These are phyloP conservation scores for Lepus americanus DNA, from an alignment of 2,113 vertebrate species.

Conservation along the genomic window DNA sequence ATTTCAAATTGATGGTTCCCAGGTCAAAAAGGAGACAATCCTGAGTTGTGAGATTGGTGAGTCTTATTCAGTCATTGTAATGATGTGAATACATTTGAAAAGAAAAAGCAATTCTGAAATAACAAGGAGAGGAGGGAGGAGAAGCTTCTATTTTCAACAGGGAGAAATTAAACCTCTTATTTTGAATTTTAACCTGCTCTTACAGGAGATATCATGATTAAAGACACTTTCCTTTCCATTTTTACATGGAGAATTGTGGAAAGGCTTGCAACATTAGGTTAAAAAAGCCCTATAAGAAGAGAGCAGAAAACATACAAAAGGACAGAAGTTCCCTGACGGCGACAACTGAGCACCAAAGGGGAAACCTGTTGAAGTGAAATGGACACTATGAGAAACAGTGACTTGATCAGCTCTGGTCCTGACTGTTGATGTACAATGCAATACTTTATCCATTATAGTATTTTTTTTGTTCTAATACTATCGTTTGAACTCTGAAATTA, in stretches of 20 bases:
- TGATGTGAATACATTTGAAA: not conserved
- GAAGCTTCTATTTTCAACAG: not conserved
- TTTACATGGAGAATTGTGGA: not conserved
- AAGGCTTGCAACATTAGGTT: not conserved
- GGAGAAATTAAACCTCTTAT: conserved; percentile 28
- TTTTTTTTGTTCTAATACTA: too few relatives aligned
- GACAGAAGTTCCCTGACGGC: not conserved
- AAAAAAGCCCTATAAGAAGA: not conserved
- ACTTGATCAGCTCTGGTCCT: too few relatives aligned
- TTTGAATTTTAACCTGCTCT: not conserved
- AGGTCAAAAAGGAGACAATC: not conserved
- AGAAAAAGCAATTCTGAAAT: not conserved
- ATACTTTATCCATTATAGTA: too few relatives aligned
- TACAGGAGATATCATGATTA: not conserved
- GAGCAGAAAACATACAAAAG: not conserved
- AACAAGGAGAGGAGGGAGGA: not conserved
- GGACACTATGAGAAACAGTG: too few relatives aligned
- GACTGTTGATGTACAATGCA: too few relatives aligned
- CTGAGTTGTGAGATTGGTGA: not conserved
- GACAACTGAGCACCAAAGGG: too few relatives aligned
- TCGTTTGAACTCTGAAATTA: too few relatives aligned
- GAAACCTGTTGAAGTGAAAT: too few relatives aligned
- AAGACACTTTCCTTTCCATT: not conserved
- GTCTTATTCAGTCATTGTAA: not conserved
- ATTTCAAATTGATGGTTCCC: not conserved